Percentiles rank a stretch among this genome's conserved stretches.
phyloP scores from a whole-genome alignment of 1,140 invertebrate species.

The Apis laboriosa region DNA sequence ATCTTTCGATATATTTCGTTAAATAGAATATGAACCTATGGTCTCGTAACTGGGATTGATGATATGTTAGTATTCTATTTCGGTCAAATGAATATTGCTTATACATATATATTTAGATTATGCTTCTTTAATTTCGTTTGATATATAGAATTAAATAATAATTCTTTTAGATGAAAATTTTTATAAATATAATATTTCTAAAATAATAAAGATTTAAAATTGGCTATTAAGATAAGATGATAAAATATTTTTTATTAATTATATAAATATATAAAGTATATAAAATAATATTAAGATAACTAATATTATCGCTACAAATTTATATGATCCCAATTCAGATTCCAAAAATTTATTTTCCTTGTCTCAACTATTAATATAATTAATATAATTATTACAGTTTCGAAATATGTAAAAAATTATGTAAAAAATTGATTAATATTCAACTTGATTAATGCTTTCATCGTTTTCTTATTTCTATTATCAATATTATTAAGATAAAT shows the following conservation, averaged over 20 bases:
- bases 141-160: not conserved
- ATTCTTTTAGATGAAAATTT: not conserved
- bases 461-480: not conserved
- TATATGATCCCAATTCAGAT: not conserved
- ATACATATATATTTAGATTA: not conserved
- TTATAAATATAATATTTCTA: too few relatives aligned
- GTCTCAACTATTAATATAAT: not conserved
- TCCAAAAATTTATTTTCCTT: conserved; percentile 2
- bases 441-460: conserved; percentile 7
- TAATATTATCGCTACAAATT: conserved; percentile 4
- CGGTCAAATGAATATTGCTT: not conserved
- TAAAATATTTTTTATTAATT: not conserved
- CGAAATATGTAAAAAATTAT: not conserved
- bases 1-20: not conserved
- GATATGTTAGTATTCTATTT: not conserved
- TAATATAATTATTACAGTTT: not conserved
- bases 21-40: not conserved
- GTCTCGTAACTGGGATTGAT: not conserved
- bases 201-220: not conserved
- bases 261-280: not conserved
- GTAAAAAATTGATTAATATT: conserved; percentile 15
- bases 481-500: conserved; percentile 41
- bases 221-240: not conserved
- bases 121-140: not conserved
- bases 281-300: not conserved